phyloP scores from a whole-genome alignment of 2,888 invertebrate genomes.

The Cenopis cana region DNA sequence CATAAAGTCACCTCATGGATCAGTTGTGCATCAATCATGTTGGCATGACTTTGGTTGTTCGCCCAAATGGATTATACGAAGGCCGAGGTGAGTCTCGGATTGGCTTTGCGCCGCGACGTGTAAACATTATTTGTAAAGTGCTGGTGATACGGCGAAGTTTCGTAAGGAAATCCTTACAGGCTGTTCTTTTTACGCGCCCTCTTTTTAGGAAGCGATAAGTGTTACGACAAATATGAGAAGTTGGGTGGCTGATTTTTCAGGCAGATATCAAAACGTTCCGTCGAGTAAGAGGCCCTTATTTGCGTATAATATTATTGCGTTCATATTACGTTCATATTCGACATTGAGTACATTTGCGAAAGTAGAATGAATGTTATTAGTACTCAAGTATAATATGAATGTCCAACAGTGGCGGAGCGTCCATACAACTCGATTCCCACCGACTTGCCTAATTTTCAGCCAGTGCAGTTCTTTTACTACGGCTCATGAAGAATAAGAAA shows the following conservation, averaged over 20 bases:
- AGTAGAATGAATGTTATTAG: constrained; percentile 5
- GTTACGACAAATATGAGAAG: constrained; percentile 51
- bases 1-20: constrained; percentile 75
- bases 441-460: too few species aligned
- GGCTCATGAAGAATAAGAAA: too few species aligned
- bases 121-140: constrained; percentile 79
- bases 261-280: constrained; percentile 48
- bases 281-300: constrained; percentile 26
- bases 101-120: constrained; percentile 74
- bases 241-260: constrained; percentile 47
- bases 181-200: constrained; percentile 47
- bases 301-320: constrained; percentile 6
- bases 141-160: constrained; percentile 72
- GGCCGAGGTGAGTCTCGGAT: constrained; percentile 74
- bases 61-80: constrained; percentile 83
- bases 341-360: constrained; percentile 18
- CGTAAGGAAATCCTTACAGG: constrained; percentile 64
- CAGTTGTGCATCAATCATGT: constrained; percentile 80
- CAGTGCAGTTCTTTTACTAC: too few species aligned
- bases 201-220: constrained; percentile 51
- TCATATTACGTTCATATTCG: constrained; percentile 27
- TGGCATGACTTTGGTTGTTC: constrained; percentile 82
- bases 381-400: background rate
- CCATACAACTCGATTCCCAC: too few species aligned
- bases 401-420: too few species aligned